These are phyloP conservation scores for Lithophane semibrunnea DNA, from an alignment of 2,888 invertebrate species.

Conservation along the genomic window DNA sequence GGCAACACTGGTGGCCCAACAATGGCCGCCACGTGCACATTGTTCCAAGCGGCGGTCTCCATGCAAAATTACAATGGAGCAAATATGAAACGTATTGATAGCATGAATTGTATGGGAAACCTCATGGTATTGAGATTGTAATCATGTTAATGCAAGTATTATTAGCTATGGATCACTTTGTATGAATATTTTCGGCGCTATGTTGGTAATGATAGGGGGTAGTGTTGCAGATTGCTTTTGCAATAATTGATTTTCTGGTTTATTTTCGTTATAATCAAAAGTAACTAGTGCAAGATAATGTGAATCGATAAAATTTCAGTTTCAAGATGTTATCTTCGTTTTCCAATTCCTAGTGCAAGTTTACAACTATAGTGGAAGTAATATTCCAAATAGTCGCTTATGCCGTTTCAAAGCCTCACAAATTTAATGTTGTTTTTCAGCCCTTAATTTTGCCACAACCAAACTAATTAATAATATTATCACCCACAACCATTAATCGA, in stretches of 20 bases:
- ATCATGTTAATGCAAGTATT: constrained; percentile 67
- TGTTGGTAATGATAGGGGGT: constrained; percentile 21
- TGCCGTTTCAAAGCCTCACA: too few species aligned
- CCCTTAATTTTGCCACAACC: not conserved
- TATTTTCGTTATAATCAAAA: constrained; percentile 1
- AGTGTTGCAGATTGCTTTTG: not conserved
- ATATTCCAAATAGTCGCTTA: not conserved
- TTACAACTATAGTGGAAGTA: not conserved
- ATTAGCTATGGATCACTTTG: constrained; percentile 48
- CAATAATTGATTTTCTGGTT: not conserved
- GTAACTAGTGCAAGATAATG: too few species aligned
- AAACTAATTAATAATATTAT: not conserved
- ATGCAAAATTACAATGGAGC: constrained; percentile 71
- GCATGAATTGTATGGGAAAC: constrained; percentile 75
- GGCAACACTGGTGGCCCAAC: constrained; percentile 77
- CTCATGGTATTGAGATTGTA: constrained; percentile 71
- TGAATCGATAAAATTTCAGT: not conserved
- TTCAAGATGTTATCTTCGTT: not conserved
- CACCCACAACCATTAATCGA: constrained; percentile 5
- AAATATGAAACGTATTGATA: constrained; percentile 81
- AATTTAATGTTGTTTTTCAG: too few species aligned
- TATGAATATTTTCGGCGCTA: constrained; percentile 47
- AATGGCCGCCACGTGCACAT: constrained; percentile 75
- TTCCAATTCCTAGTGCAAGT: not conserved
- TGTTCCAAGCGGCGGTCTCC: constrained; percentile 61